These are phyloP conservation scores for Channa argus DNA, from an alignment of 2,113 vertebrate species.

Conservation along the genomic window DNA sequence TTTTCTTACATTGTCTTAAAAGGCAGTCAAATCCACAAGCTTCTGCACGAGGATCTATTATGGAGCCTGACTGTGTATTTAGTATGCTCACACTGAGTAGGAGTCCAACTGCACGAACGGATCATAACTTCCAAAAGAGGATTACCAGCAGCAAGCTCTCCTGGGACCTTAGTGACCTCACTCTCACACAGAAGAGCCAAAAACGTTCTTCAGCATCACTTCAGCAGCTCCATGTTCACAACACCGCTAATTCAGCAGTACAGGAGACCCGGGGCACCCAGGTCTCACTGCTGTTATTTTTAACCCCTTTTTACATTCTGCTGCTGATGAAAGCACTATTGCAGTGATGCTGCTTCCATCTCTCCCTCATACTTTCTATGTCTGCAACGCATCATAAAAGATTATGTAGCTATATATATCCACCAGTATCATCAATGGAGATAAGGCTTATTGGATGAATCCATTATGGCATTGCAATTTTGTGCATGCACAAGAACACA, in stretches of 20 bases:
- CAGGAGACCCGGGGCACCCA: not conserved
- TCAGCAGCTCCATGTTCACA: constrained; percentile 31
- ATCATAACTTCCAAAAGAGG: constrained; percentile 83
- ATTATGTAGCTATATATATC: constrained; percentile 78
- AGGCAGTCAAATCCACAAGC: not conserved
- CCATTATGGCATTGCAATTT: constrained; percentile 22
- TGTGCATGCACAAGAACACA: constrained; percentile 3
- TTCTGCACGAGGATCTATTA: not conserved
- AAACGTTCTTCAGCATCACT: constrained; percentile 67
- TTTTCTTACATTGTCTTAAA: not conserved
- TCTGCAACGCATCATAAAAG: constrained; percentile 71
- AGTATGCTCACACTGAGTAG: constrained; percentile 59
- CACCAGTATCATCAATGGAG: constrained; percentile 71
- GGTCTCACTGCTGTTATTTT: constrained; percentile 26
- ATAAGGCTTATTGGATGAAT: constrained; percentile 69
- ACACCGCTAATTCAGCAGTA: constrained; percentile 52
- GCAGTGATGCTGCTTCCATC: constrained; percentile 23
- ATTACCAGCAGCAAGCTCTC: constrained; percentile 76
- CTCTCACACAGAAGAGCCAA: constrained; percentile 59
- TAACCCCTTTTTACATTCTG: constrained; percentile 44
- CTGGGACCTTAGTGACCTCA: constrained; percentile 73
- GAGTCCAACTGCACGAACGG: constrained; percentile 70
- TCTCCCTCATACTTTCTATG: constrained; percentile 51
- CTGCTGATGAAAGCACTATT: constrained; percentile 3
- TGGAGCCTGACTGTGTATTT: constrained; percentile 8